These are phyloP conservation scores for Mus musculus DNA, from an alignment of 2,113 vertebrate genomes.

Conservation along the genomic window GRCm39 chr19:16602001-16602500, in stretches of 20 bases:
- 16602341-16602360: background rate
- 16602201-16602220: conserved; percentile 48
- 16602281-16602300: conserved; percentile 39
- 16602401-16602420: conserved; percentile 24
- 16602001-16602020: background rate
- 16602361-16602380: background rate
- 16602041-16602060: conserved; percentile 4
- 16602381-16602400: conserved; percentile 23
- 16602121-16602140: conserved; percentile 67
- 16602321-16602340: conserved; percentile 24
- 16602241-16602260: conserved; percentile 52
- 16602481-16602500: background rate
- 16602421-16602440: conserved; percentile 19
- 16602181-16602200: conserved; percentile 49
- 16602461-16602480: conserved; percentile 30
- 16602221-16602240: conserved; percentile 40
- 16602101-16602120: conserved; percentile 35
- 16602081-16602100: conserved; percentile 38
- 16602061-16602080: conserved; percentile 24
- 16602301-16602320: conserved; percentile 12
- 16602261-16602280: conserved; percentile 60
- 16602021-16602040: background rate
- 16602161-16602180: conserved; percentile 49
- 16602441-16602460: conserved; percentile 2
- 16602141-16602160: conserved; percentile 59